Evolutionary conservation across 1,140 invertebrate genomes (phyloP).

Genomic region (Psilanteris sp.): DNA sequence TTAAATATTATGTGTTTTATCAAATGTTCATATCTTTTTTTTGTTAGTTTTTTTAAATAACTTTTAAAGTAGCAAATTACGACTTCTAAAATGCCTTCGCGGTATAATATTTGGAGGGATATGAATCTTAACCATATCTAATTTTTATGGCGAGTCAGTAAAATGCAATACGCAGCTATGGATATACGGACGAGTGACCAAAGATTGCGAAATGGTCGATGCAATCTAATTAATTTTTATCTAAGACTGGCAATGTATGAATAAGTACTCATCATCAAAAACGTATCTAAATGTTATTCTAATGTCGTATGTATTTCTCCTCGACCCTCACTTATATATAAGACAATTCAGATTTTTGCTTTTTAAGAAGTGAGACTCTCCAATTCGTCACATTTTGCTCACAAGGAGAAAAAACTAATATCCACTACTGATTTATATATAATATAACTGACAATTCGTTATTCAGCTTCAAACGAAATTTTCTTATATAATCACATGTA

Average conservation of each 20-base stretch:
- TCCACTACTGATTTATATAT: slow-evolving; percentile 27
- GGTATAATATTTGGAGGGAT: slow-evolving; percentile 71
- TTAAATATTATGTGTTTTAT: slow-evolving; percentile 22
- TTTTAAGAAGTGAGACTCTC: slow-evolving; percentile 20
- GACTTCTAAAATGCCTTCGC: slow-evolving; percentile 26
- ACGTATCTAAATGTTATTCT: slow-evolving; percentile 30
- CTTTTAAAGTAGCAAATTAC: slow-evolving; percentile 39
- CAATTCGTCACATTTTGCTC: slow-evolving; percentile 33
- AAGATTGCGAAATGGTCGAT: slow-evolving; percentile 22
- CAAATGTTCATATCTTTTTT: slow-evolving; percentile 14
- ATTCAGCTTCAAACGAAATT: too few species aligned
- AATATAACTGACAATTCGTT: too few species aligned
- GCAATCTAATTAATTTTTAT: slow-evolving; percentile 29
- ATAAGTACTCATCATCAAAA: slow-evolving; percentile 31
- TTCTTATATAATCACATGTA: too few species aligned
- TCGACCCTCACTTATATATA: slow-evolving; percentile 20
- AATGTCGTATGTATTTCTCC: not conserved
- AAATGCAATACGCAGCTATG: slow-evolving; percentile 64
- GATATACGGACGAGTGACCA: slow-evolving; percentile 51
- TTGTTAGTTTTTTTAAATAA: too few species aligned
- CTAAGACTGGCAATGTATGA: slow-evolving; percentile 32
- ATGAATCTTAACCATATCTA: slow-evolving; percentile 70
- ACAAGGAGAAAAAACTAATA: slow-evolving; percentile 45
- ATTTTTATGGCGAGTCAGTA: slow-evolving; percentile 72
- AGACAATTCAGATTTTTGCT: slow-evolving; percentile 21